Evolutionary conservation across 2,113 vertebrate genomes (phyloP), one percentile per base, ranked within the genome.

Genomic region (Lophochroa leadbeateri): DNA sequence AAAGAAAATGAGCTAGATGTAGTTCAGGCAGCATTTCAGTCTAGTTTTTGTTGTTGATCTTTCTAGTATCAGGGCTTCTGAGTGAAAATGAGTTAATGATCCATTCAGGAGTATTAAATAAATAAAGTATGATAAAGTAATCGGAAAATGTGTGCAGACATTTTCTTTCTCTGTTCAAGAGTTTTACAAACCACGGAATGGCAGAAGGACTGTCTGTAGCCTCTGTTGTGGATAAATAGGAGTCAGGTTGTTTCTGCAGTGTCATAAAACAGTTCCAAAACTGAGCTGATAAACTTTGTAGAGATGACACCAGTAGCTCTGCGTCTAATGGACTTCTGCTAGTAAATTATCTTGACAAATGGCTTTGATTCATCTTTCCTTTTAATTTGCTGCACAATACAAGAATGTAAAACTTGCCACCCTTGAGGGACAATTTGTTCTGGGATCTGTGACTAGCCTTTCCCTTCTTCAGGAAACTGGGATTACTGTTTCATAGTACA

Each of bases 181-280:
- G 27, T 82, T 85, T 50, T 60, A n/a, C 28, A 55, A 69, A 74
- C 17, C 10, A 55, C 16, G 58, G n/a, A 70, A 35, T 79, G 29
- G n/a, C 41, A 31, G 43, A 58, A 41, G 6, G 27, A 27, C 61
- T 57, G 4, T 50, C 5, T 37, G 23, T 78, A 52, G 13, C n/a
- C 11, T 64, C 15, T 23, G 4, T 41, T 44, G 12, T 4, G 8
- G 12, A 18, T 0, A 1, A 35, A 24, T 8, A 78, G 17, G 31
- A 61, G 17, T 67, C 11, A 58, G 31, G 17, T 82, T 67, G 13
- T 78, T 13, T 50, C 46, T 71, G 25, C 31, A 72, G 1, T 77
- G 28, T 53, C n/a, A 13, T 64, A 25, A 86, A 91, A 44, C 24
- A 68, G 13, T 64, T 89, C 37, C n/a, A 69, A 81, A 87, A 81